phyloP scores from a whole-genome alignment of 2,888 invertebrate species.

The Isoperla grammatica region DNA sequence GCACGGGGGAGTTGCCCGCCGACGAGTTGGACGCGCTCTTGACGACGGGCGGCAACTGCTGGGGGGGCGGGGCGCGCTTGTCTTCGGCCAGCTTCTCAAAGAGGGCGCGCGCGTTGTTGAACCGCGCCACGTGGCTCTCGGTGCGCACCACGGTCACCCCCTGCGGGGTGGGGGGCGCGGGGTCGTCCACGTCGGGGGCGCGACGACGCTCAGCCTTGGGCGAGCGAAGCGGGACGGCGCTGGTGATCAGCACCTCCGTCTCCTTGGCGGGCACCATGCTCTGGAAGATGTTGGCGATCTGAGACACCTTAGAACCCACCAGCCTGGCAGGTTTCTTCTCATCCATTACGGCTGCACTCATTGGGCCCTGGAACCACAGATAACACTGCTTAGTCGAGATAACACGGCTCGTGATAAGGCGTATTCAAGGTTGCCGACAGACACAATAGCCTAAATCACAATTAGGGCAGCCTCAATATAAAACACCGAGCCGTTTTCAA shows the following conservation, averaged over 20 bases:
- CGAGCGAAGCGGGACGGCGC: slow-evolving; percentile 29
- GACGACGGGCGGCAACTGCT: slow-evolving; percentile 1
- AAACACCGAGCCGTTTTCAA: no score
- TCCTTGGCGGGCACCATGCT: slow-evolving; percentile 55
- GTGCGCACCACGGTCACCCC: slow-evolving; percentile 70
- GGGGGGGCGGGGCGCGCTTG: slow-evolving; percentile 42
- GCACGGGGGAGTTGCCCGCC: slow-evolving; percentile 33
- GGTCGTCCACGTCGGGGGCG: slow-evolving; percentile 13
- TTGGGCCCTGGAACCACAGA: background rate
- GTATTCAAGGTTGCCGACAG: no score
- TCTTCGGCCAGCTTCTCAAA: slow-evolving; percentile 85
- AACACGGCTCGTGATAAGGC: no score
- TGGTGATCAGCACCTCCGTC: slow-evolving; percentile 28
- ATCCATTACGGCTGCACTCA: slow-evolving; percentile 29
- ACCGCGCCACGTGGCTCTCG: slow-evolving; percentile 84
- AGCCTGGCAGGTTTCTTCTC: slow-evolving; percentile 51
- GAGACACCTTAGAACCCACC: slow-evolving; percentile 77
- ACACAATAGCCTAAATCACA: no score
- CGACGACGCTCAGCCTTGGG: slow-evolving; percentile 23
- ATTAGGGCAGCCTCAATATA: no score
- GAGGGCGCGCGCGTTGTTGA: slow-evolving; percentile 85
- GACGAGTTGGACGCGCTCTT: slow-evolving; percentile 16
- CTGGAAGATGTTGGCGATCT: slow-evolving; percentile 82
- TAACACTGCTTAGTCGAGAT: no score
- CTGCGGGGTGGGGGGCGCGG: background rate